Conservation (phyloP, 2,888 invertebrate species). For the Xestia xanthographa region DNA sequence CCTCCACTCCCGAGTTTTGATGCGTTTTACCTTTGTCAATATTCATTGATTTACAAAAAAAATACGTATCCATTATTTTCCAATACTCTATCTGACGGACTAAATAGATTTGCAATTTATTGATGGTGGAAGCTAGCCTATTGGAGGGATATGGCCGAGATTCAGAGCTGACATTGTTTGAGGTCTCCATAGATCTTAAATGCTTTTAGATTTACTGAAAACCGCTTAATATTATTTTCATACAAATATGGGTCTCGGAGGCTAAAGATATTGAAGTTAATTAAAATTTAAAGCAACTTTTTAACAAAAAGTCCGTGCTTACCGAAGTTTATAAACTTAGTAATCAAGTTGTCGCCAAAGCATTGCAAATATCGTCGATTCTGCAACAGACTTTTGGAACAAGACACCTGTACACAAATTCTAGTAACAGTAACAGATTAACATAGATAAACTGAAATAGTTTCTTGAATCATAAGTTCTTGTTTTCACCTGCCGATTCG, state of each 20-base stretch:
- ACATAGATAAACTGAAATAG: constrained; percentile 52
- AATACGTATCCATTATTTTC: too few species aligned
- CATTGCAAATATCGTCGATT: constrained; percentile 24
- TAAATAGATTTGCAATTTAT: too few species aligned
- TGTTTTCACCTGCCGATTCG: constrained; percentile 39
- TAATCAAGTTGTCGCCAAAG: constrained; percentile 9
- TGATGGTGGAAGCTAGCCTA: too few species aligned
- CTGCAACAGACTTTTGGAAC: constrained; percentile 39
- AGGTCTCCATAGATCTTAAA: neutral
- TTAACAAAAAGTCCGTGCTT: neutral
- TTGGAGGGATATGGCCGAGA: too few species aligned
- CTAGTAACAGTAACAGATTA: constrained; percentile 38
- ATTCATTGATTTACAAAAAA: too few species aligned
- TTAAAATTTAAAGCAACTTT: too few species aligned
- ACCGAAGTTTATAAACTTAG: neutral
- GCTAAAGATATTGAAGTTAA: neutral
- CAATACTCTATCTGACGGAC: too few species aligned
- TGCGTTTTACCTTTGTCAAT: too few species aligned
- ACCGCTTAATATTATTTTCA: too few species aligned
- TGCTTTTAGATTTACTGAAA: neutral
- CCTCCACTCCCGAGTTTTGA: too few species aligned
- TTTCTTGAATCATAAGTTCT: constrained; percentile 42
- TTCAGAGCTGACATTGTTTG: neutral
- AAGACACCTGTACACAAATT: constrained; percentile 50
- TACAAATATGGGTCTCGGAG: neutral